phyloP scores from a whole-genome alignment of 2,113 vertebrate species.

The Bos indicus region DNA sequence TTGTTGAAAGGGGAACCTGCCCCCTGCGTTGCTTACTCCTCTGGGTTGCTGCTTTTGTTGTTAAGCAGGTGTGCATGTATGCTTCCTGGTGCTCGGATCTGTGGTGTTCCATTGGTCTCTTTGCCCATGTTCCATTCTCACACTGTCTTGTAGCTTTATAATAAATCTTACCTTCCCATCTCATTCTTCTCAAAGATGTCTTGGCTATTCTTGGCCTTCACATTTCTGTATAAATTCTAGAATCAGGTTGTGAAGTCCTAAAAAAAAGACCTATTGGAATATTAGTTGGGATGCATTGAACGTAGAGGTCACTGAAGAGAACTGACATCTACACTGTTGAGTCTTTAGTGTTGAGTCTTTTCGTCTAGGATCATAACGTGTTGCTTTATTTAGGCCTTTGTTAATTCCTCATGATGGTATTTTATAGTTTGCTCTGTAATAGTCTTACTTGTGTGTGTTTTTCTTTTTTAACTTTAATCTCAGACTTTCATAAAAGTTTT shows the following conservation, averaged over 20 bases:
- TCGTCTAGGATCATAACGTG: neutral
- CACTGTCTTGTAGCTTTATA: neutral
- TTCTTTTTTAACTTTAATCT: neutral
- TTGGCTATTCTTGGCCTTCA: neutral
- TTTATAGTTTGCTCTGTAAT: neutral
- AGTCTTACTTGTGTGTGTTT: neutral
- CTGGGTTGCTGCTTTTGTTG: neutral
- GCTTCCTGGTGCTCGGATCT: neutral
- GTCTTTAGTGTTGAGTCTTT: neutral
- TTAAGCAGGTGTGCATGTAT: neutral
- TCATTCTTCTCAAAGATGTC: neutral
- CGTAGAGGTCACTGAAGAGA: neutral
- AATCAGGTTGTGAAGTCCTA: neutral
- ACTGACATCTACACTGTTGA: neutral
- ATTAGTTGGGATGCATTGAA: neutral
- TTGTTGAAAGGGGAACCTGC: neutral
- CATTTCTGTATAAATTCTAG: neutral
- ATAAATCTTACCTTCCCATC: neutral
- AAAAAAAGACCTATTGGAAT: neutral
- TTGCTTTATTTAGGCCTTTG: neutral
- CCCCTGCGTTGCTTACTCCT: neutral
- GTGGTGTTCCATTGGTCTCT: neutral
- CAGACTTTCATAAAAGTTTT: neutral
- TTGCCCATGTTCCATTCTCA: neutral
- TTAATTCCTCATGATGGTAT: neutral